Evolutionary conservation across 2,797 vertebrate genomes (phyloP).

Genomic region (Myoxocephalus aenaeus): DNA sequence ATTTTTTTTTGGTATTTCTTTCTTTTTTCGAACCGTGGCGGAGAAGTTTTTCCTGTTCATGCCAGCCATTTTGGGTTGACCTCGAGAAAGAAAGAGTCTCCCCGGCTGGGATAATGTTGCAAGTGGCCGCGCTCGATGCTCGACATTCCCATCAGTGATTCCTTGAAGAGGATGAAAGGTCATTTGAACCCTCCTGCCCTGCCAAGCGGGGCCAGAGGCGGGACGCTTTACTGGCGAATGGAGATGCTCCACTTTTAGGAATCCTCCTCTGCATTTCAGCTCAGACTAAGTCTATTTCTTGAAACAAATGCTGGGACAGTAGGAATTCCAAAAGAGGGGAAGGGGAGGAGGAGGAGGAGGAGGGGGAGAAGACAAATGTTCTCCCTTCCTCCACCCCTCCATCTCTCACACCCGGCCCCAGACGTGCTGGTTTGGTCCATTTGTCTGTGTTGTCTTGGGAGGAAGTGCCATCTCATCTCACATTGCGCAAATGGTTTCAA

Average conservation of each 20-base stretch:
- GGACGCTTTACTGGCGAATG: constrained; percentile 25
- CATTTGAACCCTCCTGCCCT: constrained; percentile 24
- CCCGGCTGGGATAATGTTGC: constrained; percentile 25
- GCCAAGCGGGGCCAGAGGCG: background rate
- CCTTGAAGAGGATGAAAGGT: constrained; percentile 36
- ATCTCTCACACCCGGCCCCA: constrained; percentile 62
- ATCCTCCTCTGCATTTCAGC: constrained; percentile 10
- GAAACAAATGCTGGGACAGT: constrained; percentile 49
- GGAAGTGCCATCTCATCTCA: constrained; percentile 95
- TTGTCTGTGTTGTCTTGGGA: constrained; percentile 91
- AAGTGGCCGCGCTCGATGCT: constrained; percentile 25
- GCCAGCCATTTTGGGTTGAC: constrained; percentile 50
- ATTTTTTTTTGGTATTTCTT: constrained; percentile 49
- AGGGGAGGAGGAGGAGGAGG: background rate
- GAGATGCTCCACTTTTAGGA: constrained; percentile 25
- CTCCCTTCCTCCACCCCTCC: constrained; percentile 62
- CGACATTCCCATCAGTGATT: constrained; percentile 49
- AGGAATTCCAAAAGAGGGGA: constrained; percentile 69
- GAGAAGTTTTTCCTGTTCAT: constrained; percentile 29
- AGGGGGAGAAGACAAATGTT: constrained; percentile 83
- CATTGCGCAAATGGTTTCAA: constrained; percentile 97
- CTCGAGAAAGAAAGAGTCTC: constrained; percentile 33
- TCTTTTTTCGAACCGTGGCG: constrained; percentile 26
- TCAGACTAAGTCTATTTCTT: constrained; percentile 1
- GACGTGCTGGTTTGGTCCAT: constrained; percentile 87